Percentiles rank a stretch among this genome's conserved stretches.
These are phyloP conservation scores for Oxyruncus cristatus DNA, from an alignment of 2,113 vertebrate genomes.

Conservation along the genomic window DNA sequence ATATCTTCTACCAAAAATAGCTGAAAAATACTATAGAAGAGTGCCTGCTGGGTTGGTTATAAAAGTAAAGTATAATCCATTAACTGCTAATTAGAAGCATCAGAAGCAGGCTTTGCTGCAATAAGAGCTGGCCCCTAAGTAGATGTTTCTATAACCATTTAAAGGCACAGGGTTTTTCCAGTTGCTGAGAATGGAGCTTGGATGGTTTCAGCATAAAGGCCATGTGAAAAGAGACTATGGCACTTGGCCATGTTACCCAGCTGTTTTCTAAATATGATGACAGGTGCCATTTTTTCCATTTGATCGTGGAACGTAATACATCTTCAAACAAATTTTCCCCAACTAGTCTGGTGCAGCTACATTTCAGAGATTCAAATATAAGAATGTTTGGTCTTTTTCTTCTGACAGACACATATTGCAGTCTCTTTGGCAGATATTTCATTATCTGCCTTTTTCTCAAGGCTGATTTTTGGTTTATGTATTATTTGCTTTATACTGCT, in stretches of 20 bases:
- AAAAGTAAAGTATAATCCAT: slow-evolving; percentile 63
- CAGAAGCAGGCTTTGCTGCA: slow-evolving; percentile 64
- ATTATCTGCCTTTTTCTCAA: not conserved
- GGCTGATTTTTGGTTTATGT: not conserved
- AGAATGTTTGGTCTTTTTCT: not conserved
- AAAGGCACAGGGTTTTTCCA: slow-evolving; percentile 67
- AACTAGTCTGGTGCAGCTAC: slow-evolving; percentile 59
- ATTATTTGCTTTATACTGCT: not conserved
- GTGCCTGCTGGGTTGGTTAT: slow-evolving; percentile 51
- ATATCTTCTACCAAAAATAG: slow-evolving; percentile 36
- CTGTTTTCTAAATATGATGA: slow-evolving; percentile 78
- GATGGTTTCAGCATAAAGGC: slow-evolving; percentile 69
- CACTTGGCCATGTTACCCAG: slow-evolving; percentile 71
- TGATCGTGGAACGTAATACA: slow-evolving; percentile 81
- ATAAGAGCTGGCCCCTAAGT: slow-evolving; percentile 47
- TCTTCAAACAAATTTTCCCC: slow-evolving; percentile 80
- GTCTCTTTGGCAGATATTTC: slow-evolving; percentile 5
- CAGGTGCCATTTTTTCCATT: slow-evolving; percentile 81
- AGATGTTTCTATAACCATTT: slow-evolving; percentile 63
- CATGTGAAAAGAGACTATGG: slow-evolving; percentile 70
- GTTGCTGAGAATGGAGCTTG: slow-evolving; percentile 64
- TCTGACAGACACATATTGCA: not conserved
- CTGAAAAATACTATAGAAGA: slow-evolving; percentile 49
- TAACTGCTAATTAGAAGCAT: slow-evolving; percentile 69
- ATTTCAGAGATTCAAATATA: slow-evolving; percentile 63